Evolutionary conservation across 2,113 vertebrate species (phyloP).

Genomic region (Oostethus manadensis): DNA sequence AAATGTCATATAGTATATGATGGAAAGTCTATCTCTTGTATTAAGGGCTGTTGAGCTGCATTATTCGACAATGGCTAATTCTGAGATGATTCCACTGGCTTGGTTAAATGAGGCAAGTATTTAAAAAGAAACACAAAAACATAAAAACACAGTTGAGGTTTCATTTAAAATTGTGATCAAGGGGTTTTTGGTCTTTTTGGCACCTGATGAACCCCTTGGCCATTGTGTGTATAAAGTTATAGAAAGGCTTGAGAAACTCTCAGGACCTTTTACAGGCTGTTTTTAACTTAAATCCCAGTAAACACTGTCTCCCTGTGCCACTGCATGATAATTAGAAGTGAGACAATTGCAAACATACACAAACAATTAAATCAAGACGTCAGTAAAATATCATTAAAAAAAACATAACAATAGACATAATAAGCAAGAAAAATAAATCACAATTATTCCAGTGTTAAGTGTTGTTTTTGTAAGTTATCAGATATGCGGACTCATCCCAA

Average conservation of each 20-base stretch:
- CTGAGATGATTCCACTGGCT: conserved; percentile 65
- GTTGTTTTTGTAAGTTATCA: conserved; percentile 60
- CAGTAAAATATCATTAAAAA: conserved; percentile 59
- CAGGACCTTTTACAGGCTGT: conserved; percentile 52
- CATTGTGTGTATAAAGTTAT: conserved; percentile 21
- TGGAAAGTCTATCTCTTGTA: neutral
- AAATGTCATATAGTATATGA: neutral
- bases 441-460: conserved; percentile 78
- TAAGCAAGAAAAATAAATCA: conserved; percentile 57
- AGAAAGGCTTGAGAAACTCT: conserved; percentile 34
- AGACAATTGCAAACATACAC: conserved; percentile 42
- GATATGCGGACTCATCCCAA: conserved; percentile 50
- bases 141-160: conserved; percentile 25
- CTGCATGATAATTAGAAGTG: conserved; percentile 41
- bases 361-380: conserved; percentile 52
- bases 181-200: conserved; percentile 48
- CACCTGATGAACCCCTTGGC: conserved; percentile 42
- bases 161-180: conserved; percentile 23
- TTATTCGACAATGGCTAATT: conserved; percentile 16
- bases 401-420: conserved; percentile 36
- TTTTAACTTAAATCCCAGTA: conserved; percentile 30
- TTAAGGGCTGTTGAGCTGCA: neutral
- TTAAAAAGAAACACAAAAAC: conserved; percentile 14
- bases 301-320: conserved; percentile 35
- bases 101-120: conserved; percentile 33